phyloP scores from a whole-genome alignment of 2,888 invertebrate genomes.

The Gnatocerus cornutus region DNA sequence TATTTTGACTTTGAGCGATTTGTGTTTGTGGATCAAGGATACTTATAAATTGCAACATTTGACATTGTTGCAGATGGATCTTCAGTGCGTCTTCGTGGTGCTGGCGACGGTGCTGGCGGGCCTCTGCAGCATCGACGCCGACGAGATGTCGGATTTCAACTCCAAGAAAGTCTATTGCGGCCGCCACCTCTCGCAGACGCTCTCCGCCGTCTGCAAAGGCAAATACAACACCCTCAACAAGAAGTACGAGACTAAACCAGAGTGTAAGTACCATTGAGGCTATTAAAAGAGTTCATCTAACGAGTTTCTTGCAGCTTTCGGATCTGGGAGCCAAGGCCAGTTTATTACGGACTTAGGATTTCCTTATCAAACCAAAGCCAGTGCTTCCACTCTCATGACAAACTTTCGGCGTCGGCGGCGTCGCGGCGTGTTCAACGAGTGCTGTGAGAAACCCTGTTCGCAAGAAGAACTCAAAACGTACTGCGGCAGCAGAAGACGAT shows the following conservation, averaged over 20 bases:
- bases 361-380: constrained; percentile 58
- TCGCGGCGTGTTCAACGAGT: constrained; percentile 66
- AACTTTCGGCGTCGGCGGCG: constrained; percentile 57
- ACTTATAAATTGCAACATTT: not conserved
- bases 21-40: constrained; percentile 3
- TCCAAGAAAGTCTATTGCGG: constrained; percentile 50
- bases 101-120: constrained; percentile 32
- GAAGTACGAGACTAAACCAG: constrained; percentile 39
- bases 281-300: too few relatives aligned
- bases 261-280: constrained; percentile 58
- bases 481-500: constrained; percentile 55
- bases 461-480: constrained; percentile 63
- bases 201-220: constrained; percentile 60
- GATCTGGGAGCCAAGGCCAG: constrained; percentile 60
- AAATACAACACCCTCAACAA: constrained; percentile 61
- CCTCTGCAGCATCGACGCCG: constrained; percentile 1
- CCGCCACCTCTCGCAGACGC: constrained; percentile 52
- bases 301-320: constrained; percentile 47
- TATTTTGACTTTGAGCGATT: not conserved
- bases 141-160: constrained; percentile 9
- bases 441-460: constrained; percentile 66
- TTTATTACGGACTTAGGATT: constrained; percentile 59
- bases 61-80: constrained; percentile 37
- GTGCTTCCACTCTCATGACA: constrained; percentile 58
- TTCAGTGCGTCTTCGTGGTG: constrained; percentile 37